Evolutionary conservation across 37 sponge, comb jelly and placozoan species (phyloP).

Genomic region (Sycon ciliatum): DNA sequence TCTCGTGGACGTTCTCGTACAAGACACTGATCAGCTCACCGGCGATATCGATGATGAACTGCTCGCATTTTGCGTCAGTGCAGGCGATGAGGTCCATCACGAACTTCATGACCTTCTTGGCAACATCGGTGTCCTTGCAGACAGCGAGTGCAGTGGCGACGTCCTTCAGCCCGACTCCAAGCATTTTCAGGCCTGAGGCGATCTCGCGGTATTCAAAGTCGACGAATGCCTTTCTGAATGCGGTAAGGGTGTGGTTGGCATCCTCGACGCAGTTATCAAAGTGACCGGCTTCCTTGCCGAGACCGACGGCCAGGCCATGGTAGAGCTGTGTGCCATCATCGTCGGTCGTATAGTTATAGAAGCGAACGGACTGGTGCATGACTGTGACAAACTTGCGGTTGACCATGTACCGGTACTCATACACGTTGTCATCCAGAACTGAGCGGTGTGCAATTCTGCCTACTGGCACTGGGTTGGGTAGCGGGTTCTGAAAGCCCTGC

Average conservation of each 20-base stretch:
- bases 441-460: constrained; percentile 10
- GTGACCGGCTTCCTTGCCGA: constrained; percentile 37
- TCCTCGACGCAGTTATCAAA: constrained; percentile 51
- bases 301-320: constrained; percentile 32
- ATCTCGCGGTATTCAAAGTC: constrained; percentile 57
- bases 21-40: constrained; percentile 35
- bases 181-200: constrained; percentile 22
- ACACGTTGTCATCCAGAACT: background rate
- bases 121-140: background rate
- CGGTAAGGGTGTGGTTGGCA: constrained; percentile 44
- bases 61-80: constrained; percentile 20
- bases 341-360: background rate
- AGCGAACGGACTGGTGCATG: background rate
- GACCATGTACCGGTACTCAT: background rate
- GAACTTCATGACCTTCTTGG: background rate
- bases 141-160: background rate
- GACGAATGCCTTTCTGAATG: constrained; percentile 41
- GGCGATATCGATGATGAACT: constrained; percentile 48
- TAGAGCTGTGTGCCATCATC: background rate
- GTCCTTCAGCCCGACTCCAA: background rate
- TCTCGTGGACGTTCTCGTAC: constrained; percentile 59
- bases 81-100: background rate
- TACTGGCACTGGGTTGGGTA: constrained; percentile 42
- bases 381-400: background rate
- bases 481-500: constrained; percentile 57